Conservation (phyloP, 2,797 vertebrate genomes). For the Tapera naevia region DNA sequence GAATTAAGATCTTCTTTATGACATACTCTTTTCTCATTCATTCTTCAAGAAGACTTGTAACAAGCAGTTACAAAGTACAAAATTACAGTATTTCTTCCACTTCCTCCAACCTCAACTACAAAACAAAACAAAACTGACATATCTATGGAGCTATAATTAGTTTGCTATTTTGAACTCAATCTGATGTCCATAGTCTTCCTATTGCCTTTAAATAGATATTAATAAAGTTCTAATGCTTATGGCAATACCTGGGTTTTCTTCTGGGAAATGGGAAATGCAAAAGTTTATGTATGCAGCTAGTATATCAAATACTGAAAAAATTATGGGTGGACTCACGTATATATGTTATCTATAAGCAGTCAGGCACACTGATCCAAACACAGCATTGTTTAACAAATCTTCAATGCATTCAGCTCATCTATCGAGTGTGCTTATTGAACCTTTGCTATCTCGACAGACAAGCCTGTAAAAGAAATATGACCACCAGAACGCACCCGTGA, state of each 20-base stretch:
- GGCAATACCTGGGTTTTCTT: background rate
- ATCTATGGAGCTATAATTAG: background rate
- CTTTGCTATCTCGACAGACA: background rate
- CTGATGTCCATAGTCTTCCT: background rate
- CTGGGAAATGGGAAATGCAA: background rate
- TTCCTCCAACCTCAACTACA: background rate
- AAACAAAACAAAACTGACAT: background rate
- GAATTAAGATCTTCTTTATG: background rate
- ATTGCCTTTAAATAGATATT: background rate
- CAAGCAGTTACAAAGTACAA: background rate
- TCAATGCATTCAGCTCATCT: background rate
- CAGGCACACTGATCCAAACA: background rate
- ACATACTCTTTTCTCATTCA: background rate
- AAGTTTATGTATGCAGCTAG: background rate
- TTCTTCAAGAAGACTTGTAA: background rate
- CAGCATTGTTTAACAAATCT: background rate
- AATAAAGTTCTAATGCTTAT: background rate
- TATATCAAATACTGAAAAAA: background rate
- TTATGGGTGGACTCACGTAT: background rate
- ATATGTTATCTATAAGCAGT: background rate
- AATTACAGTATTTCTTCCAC: background rate
- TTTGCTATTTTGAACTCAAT: background rate
- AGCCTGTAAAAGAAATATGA: background rate
- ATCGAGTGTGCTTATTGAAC: background rate
- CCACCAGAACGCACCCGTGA: slow-evolving; percentile 12